These are phyloP conservation scores for Drosophila affinis DNA, from an alignment of 2,888 invertebrate species.

Conservation along the genomic window DNA sequence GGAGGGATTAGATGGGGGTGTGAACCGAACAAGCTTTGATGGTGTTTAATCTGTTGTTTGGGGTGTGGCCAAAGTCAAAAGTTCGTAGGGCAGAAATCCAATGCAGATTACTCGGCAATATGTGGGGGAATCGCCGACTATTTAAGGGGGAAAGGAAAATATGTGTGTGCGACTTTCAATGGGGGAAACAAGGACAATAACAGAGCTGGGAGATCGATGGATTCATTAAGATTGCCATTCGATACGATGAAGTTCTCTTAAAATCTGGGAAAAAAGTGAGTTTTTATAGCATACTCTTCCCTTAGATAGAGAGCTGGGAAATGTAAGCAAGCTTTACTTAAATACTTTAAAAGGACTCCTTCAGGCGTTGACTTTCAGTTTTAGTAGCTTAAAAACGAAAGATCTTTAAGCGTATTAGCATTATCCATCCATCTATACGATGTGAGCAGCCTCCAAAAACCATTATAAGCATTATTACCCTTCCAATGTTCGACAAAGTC, in stretches of 20 bases:
- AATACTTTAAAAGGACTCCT: background rate
- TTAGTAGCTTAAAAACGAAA: slow-evolving; percentile 15
- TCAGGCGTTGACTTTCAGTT: background rate
- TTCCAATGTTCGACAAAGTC: slow-evolving; percentile 42
- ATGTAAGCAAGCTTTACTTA: no score
- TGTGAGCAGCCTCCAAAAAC: slow-evolving; percentile 25
- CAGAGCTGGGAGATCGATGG: background rate
- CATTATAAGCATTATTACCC: slow-evolving; percentile 37
- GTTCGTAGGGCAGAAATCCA: slow-evolving; percentile 30
- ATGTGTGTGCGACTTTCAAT: background rate
- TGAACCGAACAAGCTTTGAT: slow-evolving; percentile 30
- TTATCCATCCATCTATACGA: slow-evolving; percentile 41
- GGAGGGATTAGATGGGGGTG: slow-evolving; percentile 2
- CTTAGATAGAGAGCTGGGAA: no score
- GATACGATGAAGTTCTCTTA: background rate
- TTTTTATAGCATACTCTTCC: background rate
- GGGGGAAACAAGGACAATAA: slow-evolving; percentile 15
- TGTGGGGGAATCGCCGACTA: slow-evolving; percentile 10
- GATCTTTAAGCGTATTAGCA: slow-evolving; percentile 27
- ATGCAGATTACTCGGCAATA: slow-evolving; percentile 33
- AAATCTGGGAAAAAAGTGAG: no score
- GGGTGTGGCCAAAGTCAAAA: slow-evolving; percentile 26
- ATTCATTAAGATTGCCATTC: background rate
- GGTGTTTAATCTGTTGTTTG: slow-evolving; percentile 44
- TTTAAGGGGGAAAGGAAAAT: background rate